phyloP scores from a whole-genome alignment of 2,113 vertebrate species.

The Chionomys nivalis region DNA sequence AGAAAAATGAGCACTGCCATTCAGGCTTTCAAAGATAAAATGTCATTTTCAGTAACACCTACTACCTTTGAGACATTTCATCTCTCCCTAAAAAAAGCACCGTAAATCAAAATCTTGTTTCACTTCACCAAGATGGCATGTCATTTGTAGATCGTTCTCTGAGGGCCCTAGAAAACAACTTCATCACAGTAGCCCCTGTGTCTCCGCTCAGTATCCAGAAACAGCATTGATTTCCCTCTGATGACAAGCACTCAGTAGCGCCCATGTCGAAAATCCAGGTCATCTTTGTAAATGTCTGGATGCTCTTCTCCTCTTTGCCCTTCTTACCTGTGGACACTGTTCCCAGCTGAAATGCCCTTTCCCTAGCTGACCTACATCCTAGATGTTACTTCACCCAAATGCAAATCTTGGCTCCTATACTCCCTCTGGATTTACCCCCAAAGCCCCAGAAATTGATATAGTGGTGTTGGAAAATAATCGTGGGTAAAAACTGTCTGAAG shows the following conservation, averaged over 20 bases:
- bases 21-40: constrained; percentile 61
- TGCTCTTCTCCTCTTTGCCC: background rate
- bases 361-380: constrained; percentile 9
- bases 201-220: constrained; percentile 11
- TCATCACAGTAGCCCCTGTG: constrained; percentile 6
- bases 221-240: constrained; percentile 50
- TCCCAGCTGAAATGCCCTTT: background rate
- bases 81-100: constrained; percentile 53
- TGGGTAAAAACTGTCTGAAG: constrained; percentile 43
- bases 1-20: constrained; percentile 38
- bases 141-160: constrained; percentile 33
- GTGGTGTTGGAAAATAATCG: background rate
- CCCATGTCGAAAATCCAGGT: background rate
- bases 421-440: background rate
- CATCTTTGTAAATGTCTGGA: background rate
- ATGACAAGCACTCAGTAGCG: constrained; percentile 43
- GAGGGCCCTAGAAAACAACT: constrained; percentile 56
- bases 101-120: constrained; percentile 62
- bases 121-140: constrained; percentile 14
- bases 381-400: background rate
- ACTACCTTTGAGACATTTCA: constrained; percentile 44
- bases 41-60: constrained; percentile 37
- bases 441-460: background rate
- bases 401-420: background rate
- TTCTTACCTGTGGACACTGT: background rate